These are phyloP conservation scores for Novumbra hubbsi DNA, from an alignment of 2,797 vertebrate species.

Conservation along the genomic window DNA sequence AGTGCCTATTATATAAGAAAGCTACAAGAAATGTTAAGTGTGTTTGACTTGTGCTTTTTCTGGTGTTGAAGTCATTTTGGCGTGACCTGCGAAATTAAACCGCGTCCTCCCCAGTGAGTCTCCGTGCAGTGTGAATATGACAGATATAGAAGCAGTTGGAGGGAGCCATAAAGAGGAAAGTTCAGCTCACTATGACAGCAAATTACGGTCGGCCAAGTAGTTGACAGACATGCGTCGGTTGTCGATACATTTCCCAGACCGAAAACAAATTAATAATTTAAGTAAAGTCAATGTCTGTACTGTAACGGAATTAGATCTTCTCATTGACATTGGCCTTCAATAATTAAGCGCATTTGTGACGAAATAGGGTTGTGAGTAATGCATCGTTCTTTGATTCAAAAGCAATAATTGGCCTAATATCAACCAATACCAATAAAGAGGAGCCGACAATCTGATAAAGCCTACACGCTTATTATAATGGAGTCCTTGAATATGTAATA, in stretches of 20 bases:
- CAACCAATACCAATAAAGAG: background rate
- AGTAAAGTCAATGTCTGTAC: constrained; percentile 41
- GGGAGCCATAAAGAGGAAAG: constrained; percentile 21
- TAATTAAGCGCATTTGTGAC: constrained; percentile 60
- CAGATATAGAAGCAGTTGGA: constrained; percentile 42
- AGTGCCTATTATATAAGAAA: background rate
- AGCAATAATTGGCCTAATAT: background rate
- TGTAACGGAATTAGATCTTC: constrained; percentile 36
- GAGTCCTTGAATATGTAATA: background rate
- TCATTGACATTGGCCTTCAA: constrained; percentile 60
- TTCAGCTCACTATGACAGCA: constrained; percentile 43
- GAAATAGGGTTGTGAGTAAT: constrained; percentile 24
- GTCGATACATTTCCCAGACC: constrained; percentile 59
- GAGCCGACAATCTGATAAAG: background rate
- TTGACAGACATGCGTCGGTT: constrained; percentile 37
- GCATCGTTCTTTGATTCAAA: background rate
- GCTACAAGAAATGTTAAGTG: background rate
- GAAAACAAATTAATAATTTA: constrained; percentile 59
- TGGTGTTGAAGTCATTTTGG: constrained; percentile 21
- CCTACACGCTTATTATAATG: background rate
- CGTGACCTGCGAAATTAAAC: constrained; percentile 63
- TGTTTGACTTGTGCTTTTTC: background rate
- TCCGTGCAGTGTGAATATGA: constrained; percentile 42
- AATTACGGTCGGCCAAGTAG: constrained; percentile 33
- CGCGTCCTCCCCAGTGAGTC: constrained; percentile 36